Evolutionary conservation across 2,797 vertebrate species (phyloP), one percentile per base, ranked within the genome.

Genomic region (Acrocephalus scirpaceus): DNA sequence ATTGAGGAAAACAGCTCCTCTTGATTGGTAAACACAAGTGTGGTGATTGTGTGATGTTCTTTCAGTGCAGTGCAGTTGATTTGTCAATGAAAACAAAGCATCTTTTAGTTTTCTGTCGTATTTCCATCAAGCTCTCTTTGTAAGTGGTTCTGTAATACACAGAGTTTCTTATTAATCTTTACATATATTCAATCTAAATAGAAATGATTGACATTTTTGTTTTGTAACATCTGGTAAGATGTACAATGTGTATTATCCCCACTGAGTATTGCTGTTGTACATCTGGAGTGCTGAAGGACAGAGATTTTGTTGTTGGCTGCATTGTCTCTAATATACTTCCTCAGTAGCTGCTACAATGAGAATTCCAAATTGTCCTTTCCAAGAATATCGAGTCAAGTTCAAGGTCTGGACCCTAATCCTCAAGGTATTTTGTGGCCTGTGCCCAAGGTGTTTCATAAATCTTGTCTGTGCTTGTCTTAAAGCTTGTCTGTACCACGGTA

Each of bases 211-310:
- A 53, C 60, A 76, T n/a, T n/a, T n/a, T n/a, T n/a, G n/a, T 77
- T 45, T 69, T 51, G 4, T 32, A 71, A 19, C 20, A 13, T 5
- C 0, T 34, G 26, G 29, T 45, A 74, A 8, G 25, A 21, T 10
- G 45, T 13, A 10, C 11, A 27, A 27, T 56, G 25, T 47, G 3
- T 44, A 11, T 47, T 69, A 67, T 38, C 45, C 40, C 22, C 11
- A 1, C 27, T 56, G 34, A 7, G 1, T 47, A 61, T 48, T 40
- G 30, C 65, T 51, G 9, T 60, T 64, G 75, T 51, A 57, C 40
- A 42, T 80, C 45, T 12, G 57, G 56, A 93, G 95, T 92, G 90
- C 95, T 97, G 91, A 96, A 88, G 90, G 91, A 95, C 90, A 95
- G 91, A 93, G 91, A 40, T 64, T 81, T 92, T 88, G 73, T 21